Evolutionary conservation across 2,888 invertebrate genomes (phyloP), one percentile per base, ranked within the genome.

Genomic region (Amblyjoppa fuscipennis): DNA sequence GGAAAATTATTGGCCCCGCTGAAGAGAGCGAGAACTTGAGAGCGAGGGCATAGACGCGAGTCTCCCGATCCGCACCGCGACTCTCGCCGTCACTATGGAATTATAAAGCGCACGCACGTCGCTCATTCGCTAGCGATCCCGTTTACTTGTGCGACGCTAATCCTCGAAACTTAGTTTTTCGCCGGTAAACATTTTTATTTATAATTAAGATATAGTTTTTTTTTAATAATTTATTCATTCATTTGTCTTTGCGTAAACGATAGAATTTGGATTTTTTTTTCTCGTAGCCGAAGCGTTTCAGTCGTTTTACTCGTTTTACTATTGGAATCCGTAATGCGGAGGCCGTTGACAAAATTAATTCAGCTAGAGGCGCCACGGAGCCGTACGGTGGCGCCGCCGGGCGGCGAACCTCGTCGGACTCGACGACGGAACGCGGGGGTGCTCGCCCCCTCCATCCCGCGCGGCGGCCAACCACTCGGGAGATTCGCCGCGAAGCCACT

Each of bases 371-470:
- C 83, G 88, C 88, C 89, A 82, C 86, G 78, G 85, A 88, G 87
- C 93, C 92, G 94, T 91, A 91, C 89, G 89, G 94, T 93, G 94
- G 94, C 94, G 93, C 94, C 94, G 86, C 91, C 85, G 56, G 6
- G 87, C 91, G 93, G 92, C 49, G 28, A 87, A 87, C 84, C 53
- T 5, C 66, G 16, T 87, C 88, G 88, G 87, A 74, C 75, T 70
- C 79, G 84, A 86, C 87, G 89, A 88, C 88, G 91, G 90, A 91
- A 91, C 91, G 92, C 90, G 91, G 92, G 93, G 92, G 88, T 89
- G 93, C 92, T 92, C 89, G 88, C 73, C 81, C 84, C 79, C 45
- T 49, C 87, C 88, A 85, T 89, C 90, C 83, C 68, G 82, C 85
- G 80, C 81, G 56, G 83, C 83, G 78, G 81, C 74, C 89, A 86